Conservation (phyloP, 2,888 invertebrate genomes). For the Limenitis camilla region DNA sequence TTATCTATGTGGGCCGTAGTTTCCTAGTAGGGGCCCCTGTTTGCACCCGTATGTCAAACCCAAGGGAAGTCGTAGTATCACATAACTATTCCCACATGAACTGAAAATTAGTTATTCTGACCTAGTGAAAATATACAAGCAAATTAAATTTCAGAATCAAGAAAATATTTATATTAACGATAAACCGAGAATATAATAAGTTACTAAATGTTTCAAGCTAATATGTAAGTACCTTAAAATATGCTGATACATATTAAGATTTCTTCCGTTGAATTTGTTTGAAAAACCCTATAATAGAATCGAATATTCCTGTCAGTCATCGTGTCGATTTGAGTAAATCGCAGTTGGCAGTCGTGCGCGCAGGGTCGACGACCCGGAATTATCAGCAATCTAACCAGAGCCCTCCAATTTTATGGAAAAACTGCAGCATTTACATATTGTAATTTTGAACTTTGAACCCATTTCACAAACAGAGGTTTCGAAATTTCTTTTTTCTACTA, state of each 20-base stretch:
- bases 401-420: slow-evolving; percentile 30
- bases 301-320: slow-evolving; percentile 38
- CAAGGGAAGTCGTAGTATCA: slow-evolving; percentile 19
- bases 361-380: slow-evolving; percentile 62
- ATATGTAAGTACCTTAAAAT: too few species aligned
- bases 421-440: slow-evolving; percentile 26
- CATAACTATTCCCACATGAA: slow-evolving; percentile 17
- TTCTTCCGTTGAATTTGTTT: slow-evolving; percentile 4
- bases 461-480: too few species aligned
- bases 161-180: too few species aligned
- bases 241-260: too few species aligned
- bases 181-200: too few species aligned
- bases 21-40: slow-evolving; percentile 54
- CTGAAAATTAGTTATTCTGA: too few species aligned
- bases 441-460: background rate
- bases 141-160: slow-evolving; percentile 1
- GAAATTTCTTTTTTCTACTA: too few species aligned
- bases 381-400: slow-evolving; percentile 60
- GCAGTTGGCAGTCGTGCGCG: slow-evolving; percentile 56
- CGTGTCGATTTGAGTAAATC: slow-evolving; percentile 54
- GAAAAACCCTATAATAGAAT: slow-evolving; percentile 19
- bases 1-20: slow-evolving; percentile 68
- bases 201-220: too few species aligned
- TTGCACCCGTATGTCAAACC: slow-evolving; percentile 39
- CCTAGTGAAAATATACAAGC: slow-evolving; percentile 3